These are phyloP conservation scores for Sebastes nivosus DNA, from an alignment of 2,797 vertebrate genomes.

Conservation along the genomic window DNA sequence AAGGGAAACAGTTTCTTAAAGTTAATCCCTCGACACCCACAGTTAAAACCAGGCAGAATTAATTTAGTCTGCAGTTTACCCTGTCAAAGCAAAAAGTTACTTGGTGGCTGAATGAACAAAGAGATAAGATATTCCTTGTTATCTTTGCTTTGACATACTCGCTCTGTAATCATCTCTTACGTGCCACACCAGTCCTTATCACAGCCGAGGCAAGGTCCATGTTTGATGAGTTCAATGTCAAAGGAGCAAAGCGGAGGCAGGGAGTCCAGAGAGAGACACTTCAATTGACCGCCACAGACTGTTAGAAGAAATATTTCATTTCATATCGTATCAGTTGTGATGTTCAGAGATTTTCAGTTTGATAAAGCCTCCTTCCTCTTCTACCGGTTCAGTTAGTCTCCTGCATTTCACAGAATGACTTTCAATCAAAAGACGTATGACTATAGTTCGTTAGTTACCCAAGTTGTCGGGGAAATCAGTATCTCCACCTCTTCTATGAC, in stretches of 20 bases:
- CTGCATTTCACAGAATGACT: background rate
- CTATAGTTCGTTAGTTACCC: background rate
- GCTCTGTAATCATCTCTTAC: constrained; percentile 19
- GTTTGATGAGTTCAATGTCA: constrained; percentile 58
- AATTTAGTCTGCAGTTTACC: background rate
- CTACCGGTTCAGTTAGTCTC: background rate
- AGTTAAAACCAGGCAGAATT: background rate
- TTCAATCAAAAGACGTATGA: background rate
- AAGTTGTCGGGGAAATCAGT: background rate
- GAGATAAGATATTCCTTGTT: constrained; percentile 67
- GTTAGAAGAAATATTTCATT: background rate
- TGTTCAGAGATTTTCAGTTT: background rate
- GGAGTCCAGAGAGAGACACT: background rate
- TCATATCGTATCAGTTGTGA: background rate
- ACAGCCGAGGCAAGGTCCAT: constrained; percentile 42
- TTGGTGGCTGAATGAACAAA: constrained; percentile 15
- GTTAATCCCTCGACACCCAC: background rate
- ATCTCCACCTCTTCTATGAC: background rate
- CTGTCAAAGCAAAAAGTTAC: constrained; percentile 1
- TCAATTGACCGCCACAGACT: background rate
- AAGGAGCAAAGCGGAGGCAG: background rate
- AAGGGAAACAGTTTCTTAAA: background rate
- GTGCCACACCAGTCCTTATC: constrained; percentile 47
- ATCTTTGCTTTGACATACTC: constrained; percentile 45
- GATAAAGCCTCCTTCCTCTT: background rate